phyloP scores from a whole-genome alignment of 2,113 vertebrate species.

The Calyptomena viridis region DNA sequence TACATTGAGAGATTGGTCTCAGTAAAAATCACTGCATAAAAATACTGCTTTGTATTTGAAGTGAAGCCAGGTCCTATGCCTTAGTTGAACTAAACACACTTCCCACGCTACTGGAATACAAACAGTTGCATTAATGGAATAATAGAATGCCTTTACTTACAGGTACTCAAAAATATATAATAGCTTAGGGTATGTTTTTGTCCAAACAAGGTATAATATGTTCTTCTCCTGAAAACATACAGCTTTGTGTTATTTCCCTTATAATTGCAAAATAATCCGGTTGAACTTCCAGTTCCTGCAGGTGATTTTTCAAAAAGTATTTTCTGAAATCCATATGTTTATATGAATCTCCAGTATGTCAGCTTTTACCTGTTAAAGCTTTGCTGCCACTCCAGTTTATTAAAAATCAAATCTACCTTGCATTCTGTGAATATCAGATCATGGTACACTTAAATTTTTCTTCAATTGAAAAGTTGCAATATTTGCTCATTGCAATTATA shows the following conservation, averaged over 20 bases:
- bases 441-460: not conserved
- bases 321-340: not conserved
- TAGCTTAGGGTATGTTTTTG: not conserved
- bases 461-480: not conserved
- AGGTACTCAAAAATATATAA: not conserved
- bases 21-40: not conserved
- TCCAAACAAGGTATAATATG: not conserved
- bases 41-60: not conserved
- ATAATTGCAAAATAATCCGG: not conserved
- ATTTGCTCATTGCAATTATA: not conserved
- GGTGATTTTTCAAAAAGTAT: not conserved
- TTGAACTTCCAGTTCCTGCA: not conserved
- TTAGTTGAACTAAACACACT: not conserved
- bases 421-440: not conserved
- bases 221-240: not conserved
- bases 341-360: not conserved
- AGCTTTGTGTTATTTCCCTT: not conserved
- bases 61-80: not conserved
- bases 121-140: not conserved
- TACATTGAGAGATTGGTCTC: not conserved
- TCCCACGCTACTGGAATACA: not conserved
- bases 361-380: not conserved
- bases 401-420: not conserved
- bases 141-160: not conserved
- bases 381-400: not conserved